Evolutionary conservation across 2,113 vertebrate genomes (phyloP).

Genomic region (Coptodon bakossiorum): DNA sequence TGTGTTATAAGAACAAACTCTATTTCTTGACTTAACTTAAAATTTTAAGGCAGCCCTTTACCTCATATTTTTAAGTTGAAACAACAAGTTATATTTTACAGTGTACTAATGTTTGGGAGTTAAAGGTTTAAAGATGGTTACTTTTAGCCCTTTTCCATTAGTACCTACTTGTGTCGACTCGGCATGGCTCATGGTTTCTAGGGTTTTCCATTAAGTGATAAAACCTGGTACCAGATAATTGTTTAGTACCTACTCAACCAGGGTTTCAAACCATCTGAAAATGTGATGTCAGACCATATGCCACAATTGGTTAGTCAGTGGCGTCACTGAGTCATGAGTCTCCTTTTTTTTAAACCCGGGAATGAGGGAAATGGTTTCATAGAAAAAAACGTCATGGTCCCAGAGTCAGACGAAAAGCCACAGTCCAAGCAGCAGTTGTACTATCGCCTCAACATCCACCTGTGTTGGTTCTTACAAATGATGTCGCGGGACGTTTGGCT

Average conservation of each 20-base stretch:
- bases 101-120: neutral
- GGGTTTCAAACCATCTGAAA: neutral
- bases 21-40: too few species aligned
- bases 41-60: too few species aligned
- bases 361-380: neutral
- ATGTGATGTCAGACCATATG: neutral
- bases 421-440: neutral
- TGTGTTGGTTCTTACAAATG: neutral
- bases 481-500: accelerated
- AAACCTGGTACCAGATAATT: neutral
- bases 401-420: neutral
- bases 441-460: neutral
- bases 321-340: neutral
- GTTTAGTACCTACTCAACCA: neutral
- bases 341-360: neutral
- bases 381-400: accelerated
- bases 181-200: neutral
- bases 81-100: too few species aligned
- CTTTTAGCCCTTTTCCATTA: neutral
- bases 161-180: accelerated
- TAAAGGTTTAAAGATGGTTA: neutral
- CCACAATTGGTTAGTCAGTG: neutral
- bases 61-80: too few species aligned
- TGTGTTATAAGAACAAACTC: too few species aligned
- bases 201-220: neutral